phyloP scores from a whole-genome alignment of 1,140 invertebrate species.

The Diabrotica virgifera region DNA sequence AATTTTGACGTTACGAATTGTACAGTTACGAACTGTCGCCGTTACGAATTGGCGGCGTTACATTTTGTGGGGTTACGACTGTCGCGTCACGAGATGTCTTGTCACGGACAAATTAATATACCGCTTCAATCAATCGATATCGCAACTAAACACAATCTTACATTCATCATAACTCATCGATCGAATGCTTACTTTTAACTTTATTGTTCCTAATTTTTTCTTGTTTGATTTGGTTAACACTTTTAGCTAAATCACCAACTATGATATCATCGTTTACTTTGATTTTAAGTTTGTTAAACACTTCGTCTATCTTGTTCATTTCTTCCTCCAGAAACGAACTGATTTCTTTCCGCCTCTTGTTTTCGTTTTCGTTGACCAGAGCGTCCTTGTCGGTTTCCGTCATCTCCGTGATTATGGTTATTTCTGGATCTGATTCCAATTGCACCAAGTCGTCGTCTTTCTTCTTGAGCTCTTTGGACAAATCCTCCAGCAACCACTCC shows the following conservation, averaged over 20 bases:
- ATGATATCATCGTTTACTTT: constrained; percentile 10
- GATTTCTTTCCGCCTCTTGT: constrained; percentile 10
- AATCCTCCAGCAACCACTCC: constrained; percentile 41
- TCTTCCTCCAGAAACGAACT: constrained; percentile 19
- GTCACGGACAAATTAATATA: too few species aligned
- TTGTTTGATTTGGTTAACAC: constrained; percentile 8
- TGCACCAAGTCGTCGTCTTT: constrained; percentile 36
- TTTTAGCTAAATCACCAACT: constrained; percentile 13
- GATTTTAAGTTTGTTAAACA: constrained; percentile 7
- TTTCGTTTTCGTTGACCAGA: constrained; percentile 12
- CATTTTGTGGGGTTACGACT: too few species aligned
- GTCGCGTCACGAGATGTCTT: too few species aligned
- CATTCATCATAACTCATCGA: constrained; percentile 27
- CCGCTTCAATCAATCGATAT: too few species aligned
- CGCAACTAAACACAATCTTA: too few species aligned
- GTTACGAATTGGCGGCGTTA: too few species aligned
- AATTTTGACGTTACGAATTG: too few species aligned
- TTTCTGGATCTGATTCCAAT: constrained; percentile 19
- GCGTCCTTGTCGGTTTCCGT: constrained; percentile 11
- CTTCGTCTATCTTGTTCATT: constrained; percentile 13
- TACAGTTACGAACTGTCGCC: too few species aligned
- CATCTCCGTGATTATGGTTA: constrained; percentile 26
- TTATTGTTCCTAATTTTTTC: constrained; percentile 10
- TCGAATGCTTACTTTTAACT: constrained; percentile 8
- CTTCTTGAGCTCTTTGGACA: constrained; percentile 38